Conservation (phyloP, 2,888 invertebrate species). For the Sceliomorpha sp. region DNA sequence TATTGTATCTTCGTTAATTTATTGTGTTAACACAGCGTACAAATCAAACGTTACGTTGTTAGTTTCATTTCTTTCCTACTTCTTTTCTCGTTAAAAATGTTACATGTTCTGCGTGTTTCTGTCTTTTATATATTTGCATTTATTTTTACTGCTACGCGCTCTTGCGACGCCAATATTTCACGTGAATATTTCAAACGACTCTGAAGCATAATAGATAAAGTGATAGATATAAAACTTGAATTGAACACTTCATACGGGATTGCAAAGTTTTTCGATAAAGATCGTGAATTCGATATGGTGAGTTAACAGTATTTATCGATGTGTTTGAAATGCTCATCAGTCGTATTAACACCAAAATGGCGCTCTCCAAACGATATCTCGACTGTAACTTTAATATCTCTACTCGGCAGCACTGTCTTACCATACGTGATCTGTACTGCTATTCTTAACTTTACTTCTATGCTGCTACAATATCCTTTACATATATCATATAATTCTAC, state of each 20-base stretch:
- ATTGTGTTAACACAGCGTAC: too few relatives aligned
- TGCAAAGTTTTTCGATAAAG: background rate
- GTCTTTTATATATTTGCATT: too few relatives aligned
- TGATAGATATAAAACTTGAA: slow-evolving; percentile 2
- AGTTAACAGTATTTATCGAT: background rate
- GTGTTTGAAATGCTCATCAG: background rate
- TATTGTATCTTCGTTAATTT: too few relatives aligned
- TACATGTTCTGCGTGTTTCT: too few relatives aligned
- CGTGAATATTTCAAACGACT: too few relatives aligned
- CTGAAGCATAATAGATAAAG: too few relatives aligned
- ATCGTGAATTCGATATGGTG: background rate
- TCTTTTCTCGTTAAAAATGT: too few relatives aligned
- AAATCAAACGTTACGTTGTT: too few relatives aligned
- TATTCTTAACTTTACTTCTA: slow-evolving; percentile 27
- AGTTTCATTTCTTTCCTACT: too few relatives aligned
- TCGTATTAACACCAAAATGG: slow-evolving; percentile 4
- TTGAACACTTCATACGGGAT: background rate
- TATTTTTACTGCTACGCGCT: too few relatives aligned
- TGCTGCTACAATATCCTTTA: slow-evolving; percentile 10
- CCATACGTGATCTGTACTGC: slow-evolving; percentile 24
- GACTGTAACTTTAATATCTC: slow-evolving; percentile 26
- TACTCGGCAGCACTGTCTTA: slow-evolving; percentile 21
- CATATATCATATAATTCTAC: slow-evolving; percentile 11
- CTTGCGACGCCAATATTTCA: too few relatives aligned
- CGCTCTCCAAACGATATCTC: slow-evolving; percentile 14